Conservation (phyloP, 92 coral and sea anemone species). For the Palythoa grandiflora region DNA sequence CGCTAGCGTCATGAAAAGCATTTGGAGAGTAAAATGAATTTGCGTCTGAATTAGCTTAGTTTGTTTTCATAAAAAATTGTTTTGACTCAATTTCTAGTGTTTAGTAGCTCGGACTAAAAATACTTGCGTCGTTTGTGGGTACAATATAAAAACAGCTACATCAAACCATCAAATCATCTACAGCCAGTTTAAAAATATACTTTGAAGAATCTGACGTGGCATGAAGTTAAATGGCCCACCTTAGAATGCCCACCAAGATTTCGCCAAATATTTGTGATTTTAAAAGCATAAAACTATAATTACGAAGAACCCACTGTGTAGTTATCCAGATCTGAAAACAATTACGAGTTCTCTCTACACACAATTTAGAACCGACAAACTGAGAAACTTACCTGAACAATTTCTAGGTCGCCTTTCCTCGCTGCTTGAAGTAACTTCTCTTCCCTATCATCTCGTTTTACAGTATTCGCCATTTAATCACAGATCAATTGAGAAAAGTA, state of each 20-base stretch:
- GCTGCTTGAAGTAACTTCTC: constrained; percentile 93
- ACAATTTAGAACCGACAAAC: constrained; percentile 21
- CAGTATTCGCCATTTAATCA: constrained; percentile 29
- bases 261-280: not conserved
- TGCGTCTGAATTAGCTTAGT: not conserved
- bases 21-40: not conserved
- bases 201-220: constrained; percentile 34
- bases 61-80: not conserved
- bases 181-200: too few relatives aligned
- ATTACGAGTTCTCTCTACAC: not conserved
- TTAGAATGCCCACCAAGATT: not conserved
- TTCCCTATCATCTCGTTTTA: constrained; percentile 82
- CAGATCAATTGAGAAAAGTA: not conserved
- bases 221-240: not conserved
- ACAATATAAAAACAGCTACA: too few relatives aligned
- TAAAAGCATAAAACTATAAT: not conserved
- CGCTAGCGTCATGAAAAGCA: not conserved
- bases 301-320: not conserved
- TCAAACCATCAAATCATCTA: too few relatives aligned
- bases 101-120: not conserved
- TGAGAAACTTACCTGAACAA: constrained; percentile 78
- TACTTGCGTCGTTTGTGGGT: too few relatives aligned
- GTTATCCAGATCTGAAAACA: not conserved
- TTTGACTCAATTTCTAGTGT: not conserved
- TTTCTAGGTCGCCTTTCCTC: constrained; percentile 86